Base-by-base conservation (phyloP, 2,888 invertebrate genomes). In the Hypsopygia costalis region DNA sequence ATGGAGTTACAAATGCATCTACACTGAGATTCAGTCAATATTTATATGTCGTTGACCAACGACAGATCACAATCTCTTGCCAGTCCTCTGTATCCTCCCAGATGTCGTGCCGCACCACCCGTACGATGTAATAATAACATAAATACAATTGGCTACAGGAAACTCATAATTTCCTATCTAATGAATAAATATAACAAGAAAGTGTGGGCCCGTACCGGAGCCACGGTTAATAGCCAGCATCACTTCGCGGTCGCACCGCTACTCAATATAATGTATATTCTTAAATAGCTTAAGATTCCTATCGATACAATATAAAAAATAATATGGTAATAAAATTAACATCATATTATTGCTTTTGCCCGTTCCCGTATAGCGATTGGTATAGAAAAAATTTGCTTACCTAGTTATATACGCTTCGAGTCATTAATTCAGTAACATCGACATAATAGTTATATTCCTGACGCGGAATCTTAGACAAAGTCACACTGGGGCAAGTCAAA, bases 1-100 rank as follows among this genome's bases (percentile, higher is more conserved):
- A 86, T 86, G 81, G 87, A 88, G 83, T 87, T 82, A 86, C 81
- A 87, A 88, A 89, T 89, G 89, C 89, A 89, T 88, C 88, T 89
- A 89, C 85, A 85, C 78, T 88, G 89, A 89, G 89, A 89, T 89
- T 89, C 89, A 88, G 88, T 89, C 88, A 86, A 81, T 88, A 85
- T 88, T 88, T 88, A 87, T 88, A 86, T 81, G 88, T 88, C 88
- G 88, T 81, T 87, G 88, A 88, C 88, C 76, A 76, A 85, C 88
- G 88, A 88, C 88, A 79, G 83, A 88, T 88, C 88, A 88, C 88
- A 88, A 85, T 87, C 88, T 86, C 85, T 83, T 77, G 81, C 85
- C 86, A 86, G 81, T 86, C 79, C 83, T 77, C 78, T 66, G 69
- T 68, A 75, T 81, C 77, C 74, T 72, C 71, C 74, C 78, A 62